Base-by-base conservation (phyloP, 2,888 invertebrate species). In the Yponomeuta cagnagella region DNA sequence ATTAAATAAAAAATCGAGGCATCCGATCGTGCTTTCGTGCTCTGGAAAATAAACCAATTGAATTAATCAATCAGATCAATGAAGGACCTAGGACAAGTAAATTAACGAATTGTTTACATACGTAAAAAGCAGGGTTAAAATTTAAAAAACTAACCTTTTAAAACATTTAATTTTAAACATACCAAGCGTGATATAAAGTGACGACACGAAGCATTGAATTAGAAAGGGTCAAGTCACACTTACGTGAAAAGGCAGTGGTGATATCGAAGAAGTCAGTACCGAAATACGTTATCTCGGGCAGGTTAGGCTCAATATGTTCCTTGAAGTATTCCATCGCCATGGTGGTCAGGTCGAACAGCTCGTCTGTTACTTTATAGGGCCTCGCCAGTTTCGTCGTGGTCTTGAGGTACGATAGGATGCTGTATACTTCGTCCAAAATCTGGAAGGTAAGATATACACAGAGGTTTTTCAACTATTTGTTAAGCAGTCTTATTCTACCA, bases 311-410 rank as follows among this genome's bases (percentile, higher is more conserved):
- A 83, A 98, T 97, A 79, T 96, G 95, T 86, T 98, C 98, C 85
- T 98, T 98, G 87, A 98, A 98, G 88, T 98, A 98, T 88, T 98
- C 98, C 98, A 98, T 98, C 58, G 98, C 98, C 98, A 98, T 98
- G 63, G 98, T 97, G 63, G 98, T 98, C 74, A 98, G 93, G 91
- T 98, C 98, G 89, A 98, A 97, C 72, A 98, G 92, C 87, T 98
- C 98, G 90, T 98, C 98, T 10, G 98, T 97, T 73, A 98, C 97
- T 88, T 97, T 97, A 87, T 97, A 98, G 68, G 98, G 97, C 80
- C 97, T 94, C 74, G 96, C 96, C 77, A 97, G 88, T 83, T 96
- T 96, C 43, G 96, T 95, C 75, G 96, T 97, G 75, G 94, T 94
- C 92, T 96, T 96, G 75, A 98, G 95, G 84, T 97, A 96, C 77